Evolutionary conservation across 2,113 vertebrate genomes (phyloP).

Genomic region (Actenoides lindsayi): DNA sequence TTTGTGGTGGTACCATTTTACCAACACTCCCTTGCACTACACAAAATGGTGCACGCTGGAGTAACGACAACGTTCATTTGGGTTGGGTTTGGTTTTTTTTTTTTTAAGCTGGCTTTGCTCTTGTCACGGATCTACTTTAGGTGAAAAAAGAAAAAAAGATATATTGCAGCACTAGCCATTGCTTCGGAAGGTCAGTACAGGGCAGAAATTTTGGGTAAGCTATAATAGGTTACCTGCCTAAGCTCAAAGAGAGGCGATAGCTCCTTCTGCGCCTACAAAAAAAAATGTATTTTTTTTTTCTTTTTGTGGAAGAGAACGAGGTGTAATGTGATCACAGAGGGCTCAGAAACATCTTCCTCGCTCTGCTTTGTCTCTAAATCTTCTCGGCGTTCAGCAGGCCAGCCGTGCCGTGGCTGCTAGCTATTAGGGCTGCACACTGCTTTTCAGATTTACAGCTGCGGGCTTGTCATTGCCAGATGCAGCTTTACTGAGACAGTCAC

Average conservation of each 20-base stretch:
- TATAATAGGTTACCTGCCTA: neutral
- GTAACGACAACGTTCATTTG: neutral
- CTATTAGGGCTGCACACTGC: constrained; percentile 77
- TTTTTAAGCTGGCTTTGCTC: neutral
- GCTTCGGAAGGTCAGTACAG: neutral
- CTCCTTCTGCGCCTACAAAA: neutral
- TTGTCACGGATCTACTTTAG: neutral
- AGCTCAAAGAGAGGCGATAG: neutral
- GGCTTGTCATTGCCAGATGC: constrained; percentile 82
- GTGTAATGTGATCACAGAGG: neutral
- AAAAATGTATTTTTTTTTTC: neutral
- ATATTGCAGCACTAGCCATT: neutral
- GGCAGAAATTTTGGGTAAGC: neutral
- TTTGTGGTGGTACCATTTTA: neutral
- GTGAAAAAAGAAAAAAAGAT: neutral
- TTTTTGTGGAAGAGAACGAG: neutral
- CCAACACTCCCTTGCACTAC: neutral
- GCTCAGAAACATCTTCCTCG: neutral
- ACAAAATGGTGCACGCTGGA: neutral
- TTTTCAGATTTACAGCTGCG: constrained; percentile 80
- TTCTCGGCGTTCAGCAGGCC: constrained; percentile 67
- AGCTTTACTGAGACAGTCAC: constrained; percentile 79
- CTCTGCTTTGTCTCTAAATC: constrained; percentile 72
- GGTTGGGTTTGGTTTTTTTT: neutral
- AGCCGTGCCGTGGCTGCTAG: constrained; percentile 71